Base-by-base conservation (phyloP, 2,888 invertebrate species). In the Nycteola revayana region DNA sequence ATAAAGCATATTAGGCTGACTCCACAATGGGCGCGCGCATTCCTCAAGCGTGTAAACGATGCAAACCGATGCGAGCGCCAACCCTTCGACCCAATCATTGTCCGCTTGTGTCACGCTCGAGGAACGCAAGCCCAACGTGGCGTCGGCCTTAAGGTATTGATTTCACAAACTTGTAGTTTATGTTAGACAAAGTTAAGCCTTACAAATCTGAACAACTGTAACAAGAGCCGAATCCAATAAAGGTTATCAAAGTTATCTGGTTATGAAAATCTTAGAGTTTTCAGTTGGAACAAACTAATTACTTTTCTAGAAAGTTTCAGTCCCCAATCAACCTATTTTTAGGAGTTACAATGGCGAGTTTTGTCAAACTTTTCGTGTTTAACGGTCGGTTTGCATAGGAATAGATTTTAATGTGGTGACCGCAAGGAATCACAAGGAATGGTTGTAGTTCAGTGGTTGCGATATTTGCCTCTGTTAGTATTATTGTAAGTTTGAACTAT, bases 241-340 rank as follows among this genome's bases (percentile, higher is more conserved):
- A 64, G 54, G 66, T 66, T 41, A 47, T 47, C 35, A 54, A 67
- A 74, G 58, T 75, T 71, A 65, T 53, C 47, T 56, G 44, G 59
- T 68, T 68, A 67, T 67, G 67, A 66, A 70, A 69, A 68, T 66
- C 50, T 60, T 48, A 38, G 50, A 63, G 58, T 65, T 72, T 63
- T 58, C 54, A 62, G 49, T 48, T 51, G 51, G 60, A 57, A 59
- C 41, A 60, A 56, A 66, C 66, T 73, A 66, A 72, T 74, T 73
- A 66, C 62, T 65, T 66, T 72, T 66, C 65, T 54, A 40, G 40
- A 57, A 67, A 68, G 60, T 74, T 75, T 48, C 29, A 39, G 56
- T 54, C 59, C 62, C 62, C 59, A 70, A 68, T 73, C 66, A 69
- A 44, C 56, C 35, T 44, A 41, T 42, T 58, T 57, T 58, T 48